Base-by-base conservation (phyloP, 1,140 invertebrate genomes). In the Orchesella cincta region DNA sequence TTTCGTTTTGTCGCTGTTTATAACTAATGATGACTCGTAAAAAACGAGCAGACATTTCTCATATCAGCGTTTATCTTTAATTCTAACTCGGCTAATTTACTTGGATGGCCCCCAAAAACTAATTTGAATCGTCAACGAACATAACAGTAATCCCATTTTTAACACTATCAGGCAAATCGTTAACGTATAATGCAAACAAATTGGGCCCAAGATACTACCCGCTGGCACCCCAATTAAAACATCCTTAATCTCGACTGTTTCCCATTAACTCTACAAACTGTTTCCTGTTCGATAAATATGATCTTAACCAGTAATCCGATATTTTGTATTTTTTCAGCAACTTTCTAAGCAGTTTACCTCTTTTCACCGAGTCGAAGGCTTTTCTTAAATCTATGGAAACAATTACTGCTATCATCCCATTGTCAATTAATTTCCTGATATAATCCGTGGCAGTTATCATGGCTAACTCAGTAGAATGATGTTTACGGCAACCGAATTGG, bases 171-270 rank as follows among this genome's bases (percentile, higher is more conserved):
- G 33, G 31, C 26, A 77, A 39, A 36, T 74, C 71, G 31, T 74
- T 77, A 29, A 77, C 31, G 28, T 51, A 70, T 26, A 34, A 77
- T 28, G 76, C 39, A 31, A 77, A 73, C 71, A 77, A 52, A 62
- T 36, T 46, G 73, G 73, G 2, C 76, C 57, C 26, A 74, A 20
- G 1, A 73, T 33, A 74, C 73, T 62, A 23, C 76, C 71, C 18
- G 71, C 39, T n/a, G 54, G 51, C 28, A 73, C 71, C 2, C 76
- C 73, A n/a, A 34, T 46, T 35, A 57, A 36, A 28, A 28, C 73
- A 23, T 36, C 33, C 62, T 1, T 1, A 12, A 72, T n/a, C 1
- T 23, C 3, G 75, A 76, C 16, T 71, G 1, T n/a, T 20, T 72
- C 2, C 34, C 36, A 36, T 72, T 23, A 26, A 31, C 3, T 72